These are phyloP conservation scores for Brenthis daphne DNA, from an alignment of 2,888 invertebrate species.

Conservation along the genomic window DNA sequence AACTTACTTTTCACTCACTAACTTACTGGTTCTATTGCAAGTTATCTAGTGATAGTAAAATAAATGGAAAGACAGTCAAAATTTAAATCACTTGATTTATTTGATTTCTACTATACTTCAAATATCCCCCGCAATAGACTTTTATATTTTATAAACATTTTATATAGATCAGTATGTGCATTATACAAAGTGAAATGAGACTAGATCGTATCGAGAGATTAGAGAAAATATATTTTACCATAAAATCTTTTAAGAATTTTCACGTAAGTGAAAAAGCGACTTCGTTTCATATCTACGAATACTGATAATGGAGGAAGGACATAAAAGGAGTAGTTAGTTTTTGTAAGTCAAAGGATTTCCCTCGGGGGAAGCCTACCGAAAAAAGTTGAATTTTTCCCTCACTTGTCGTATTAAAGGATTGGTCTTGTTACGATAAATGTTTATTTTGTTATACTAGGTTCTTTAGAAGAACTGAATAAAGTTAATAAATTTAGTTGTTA, in stretches of 20 bases:
- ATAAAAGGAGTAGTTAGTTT: constrained; percentile 39
- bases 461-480: background rate
- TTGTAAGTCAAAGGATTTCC: constrained; percentile 39
- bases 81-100: no score
- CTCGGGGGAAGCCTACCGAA: constrained; percentile 16
- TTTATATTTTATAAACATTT: no score
- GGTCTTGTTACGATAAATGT: constrained; percentile 6
- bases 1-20: no score
- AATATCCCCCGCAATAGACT: no score
- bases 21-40: no score
- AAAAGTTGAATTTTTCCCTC: constrained; percentile 11
- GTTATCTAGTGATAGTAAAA: no score
- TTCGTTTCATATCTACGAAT: constrained; percentile 34
- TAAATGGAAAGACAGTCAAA: no score
- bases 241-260: constrained; percentile 5
- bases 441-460: constrained; percentile 8
- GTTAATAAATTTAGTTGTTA: no score
- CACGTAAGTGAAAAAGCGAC: constrained; percentile 7
- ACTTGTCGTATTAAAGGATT: constrained; percentile 11
- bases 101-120: no score
- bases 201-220: background rate
- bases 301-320: constrained; percentile 39
- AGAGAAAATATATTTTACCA: constrained; percentile 6
- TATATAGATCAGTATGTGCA: background rate
- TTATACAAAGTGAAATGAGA: background rate